Conservation (phyloP, 2,888 invertebrate genomes). For the Ariolimax columbianus region DNA sequence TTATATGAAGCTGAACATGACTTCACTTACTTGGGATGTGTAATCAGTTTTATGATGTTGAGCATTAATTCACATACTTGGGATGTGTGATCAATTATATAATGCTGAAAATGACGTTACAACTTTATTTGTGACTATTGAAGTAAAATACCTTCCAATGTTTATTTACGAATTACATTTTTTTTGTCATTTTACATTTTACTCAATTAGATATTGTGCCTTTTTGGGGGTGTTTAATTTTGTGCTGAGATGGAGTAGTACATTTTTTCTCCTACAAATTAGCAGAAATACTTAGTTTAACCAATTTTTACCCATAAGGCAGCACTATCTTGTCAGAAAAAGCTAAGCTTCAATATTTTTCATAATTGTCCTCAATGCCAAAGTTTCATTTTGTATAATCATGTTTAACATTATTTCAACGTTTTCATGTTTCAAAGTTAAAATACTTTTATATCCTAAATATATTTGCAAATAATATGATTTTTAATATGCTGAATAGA, state of each 20-base stretch:
- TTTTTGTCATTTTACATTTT: not conserved
- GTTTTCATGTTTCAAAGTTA: too few species aligned
- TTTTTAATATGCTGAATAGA: too few species aligned
- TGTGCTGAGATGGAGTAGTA: not conserved
- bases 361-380: not conserved
- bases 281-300: not conserved
- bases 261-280: not conserved
- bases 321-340: constrained; percentile 8
- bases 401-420: too few species aligned
- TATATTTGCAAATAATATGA: too few species aligned
- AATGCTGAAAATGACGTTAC: not conserved
- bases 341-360: not conserved
- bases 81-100: not conserved
- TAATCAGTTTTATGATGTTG: not conserved
- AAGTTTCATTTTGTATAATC: too few species aligned
- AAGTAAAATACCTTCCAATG: not conserved
- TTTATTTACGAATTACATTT: not conserved
- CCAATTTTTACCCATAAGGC: not conserved
- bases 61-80: not conserved
- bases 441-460: too few species aligned
- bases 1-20: too few species aligned
- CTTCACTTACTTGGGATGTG: not conserved
- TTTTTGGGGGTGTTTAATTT: not conserved
- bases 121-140: not conserved
- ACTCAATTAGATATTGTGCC: not conserved